These are phyloP conservation scores for Pararge aegeria DNA, from an alignment of 1,140 invertebrate genomes.

Conservation along the genomic window DNA sequence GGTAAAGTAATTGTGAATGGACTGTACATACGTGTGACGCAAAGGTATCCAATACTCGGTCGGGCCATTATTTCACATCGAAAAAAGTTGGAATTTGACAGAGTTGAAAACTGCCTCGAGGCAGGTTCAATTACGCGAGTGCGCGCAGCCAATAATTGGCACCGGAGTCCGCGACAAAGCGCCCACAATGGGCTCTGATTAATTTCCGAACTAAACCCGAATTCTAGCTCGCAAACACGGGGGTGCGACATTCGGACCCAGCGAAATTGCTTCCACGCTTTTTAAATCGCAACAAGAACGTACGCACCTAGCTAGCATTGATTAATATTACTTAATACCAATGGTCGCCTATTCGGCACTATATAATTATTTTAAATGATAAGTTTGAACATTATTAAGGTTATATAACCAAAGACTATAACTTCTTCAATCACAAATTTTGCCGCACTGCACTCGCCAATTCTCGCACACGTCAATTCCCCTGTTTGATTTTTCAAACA, in stretches of 20 bases:
- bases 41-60: neutral
- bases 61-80: neutral
- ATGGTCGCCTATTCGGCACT: too few relatives aligned
- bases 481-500: too few relatives aligned
- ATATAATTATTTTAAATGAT: too few relatives aligned
- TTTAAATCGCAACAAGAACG: slow-evolving; percentile 14
- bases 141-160: slow-evolving; percentile 70
- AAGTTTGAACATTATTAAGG: too few relatives aligned
- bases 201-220: slow-evolving; percentile 76
- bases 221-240: slow-evolving; percentile 76
- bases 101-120: slow-evolving; percentile 51
- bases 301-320: neutral
- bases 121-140: slow-evolving; percentile 64
- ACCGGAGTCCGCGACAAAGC: slow-evolving; percentile 68
- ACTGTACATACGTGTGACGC: neutral
- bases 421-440: too few relatives aligned
- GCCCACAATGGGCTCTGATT: slow-evolving; percentile 72
- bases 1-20: too few relatives aligned
- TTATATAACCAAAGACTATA: too few relatives aligned
- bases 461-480: too few relatives aligned
- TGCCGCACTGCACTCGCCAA: too few relatives aligned
- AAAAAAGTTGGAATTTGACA: slow-evolving; percentile 45
- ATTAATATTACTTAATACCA: neutral
- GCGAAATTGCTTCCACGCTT: slow-evolving; percentile 49
- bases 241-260: slow-evolving; percentile 40